Evolutionary conservation across 2,888 invertebrate species (phyloP), one percentile per base, ranked within the genome.

Genomic region (Hypena proboscidalis): DNA sequence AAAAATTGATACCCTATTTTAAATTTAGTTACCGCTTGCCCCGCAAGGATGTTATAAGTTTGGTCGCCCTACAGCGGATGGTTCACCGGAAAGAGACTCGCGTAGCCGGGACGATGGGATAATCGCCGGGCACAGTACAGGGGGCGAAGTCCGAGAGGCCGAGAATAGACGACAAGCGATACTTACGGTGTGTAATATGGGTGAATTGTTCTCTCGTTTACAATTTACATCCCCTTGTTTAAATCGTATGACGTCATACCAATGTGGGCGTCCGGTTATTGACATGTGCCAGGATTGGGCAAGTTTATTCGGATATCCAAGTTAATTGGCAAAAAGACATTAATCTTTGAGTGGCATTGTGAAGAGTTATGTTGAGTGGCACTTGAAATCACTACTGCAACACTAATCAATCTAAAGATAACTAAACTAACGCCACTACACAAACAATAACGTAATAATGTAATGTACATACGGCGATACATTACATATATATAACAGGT

Each of bases 141-240:
- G 74, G 80, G 67, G 60, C 83, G 67, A 85, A 84, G 85, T 85
- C 80, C 82, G 13, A 33, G 46, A 33, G 49, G 51, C 65, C 58
- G 55, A 48, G 50, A 61, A 63, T 58, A 63, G 58, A 58, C 36
- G 34, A 43, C 61, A 36, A 25, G 34, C 39, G 37, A 31, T 58
- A 42, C 48, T 45, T 51, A 26, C 36, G 46, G 36, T 41, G 36
- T 48, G 32, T 44, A 37, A 53, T 61, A 50, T 55, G 65, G 49
- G 52, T 40, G 33, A 37, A 58, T 47, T 52, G 46, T 48, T 50
- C 43, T 41, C 33, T 51, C 25, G 26, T 45, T 56, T 45, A 47
- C 58, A 58, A n/a, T n/a, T n/a, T 54, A 29, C 11, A 29, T 59
- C 44, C 63, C 37, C 15, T 40, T 14, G 50, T 40, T 34, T 38